A percentile compares a stretch with the other conserved stretches of the same genome.
Conservation (phyloP, 2,113 vertebrate species). For the Anthoscopus minutus region DNA sequence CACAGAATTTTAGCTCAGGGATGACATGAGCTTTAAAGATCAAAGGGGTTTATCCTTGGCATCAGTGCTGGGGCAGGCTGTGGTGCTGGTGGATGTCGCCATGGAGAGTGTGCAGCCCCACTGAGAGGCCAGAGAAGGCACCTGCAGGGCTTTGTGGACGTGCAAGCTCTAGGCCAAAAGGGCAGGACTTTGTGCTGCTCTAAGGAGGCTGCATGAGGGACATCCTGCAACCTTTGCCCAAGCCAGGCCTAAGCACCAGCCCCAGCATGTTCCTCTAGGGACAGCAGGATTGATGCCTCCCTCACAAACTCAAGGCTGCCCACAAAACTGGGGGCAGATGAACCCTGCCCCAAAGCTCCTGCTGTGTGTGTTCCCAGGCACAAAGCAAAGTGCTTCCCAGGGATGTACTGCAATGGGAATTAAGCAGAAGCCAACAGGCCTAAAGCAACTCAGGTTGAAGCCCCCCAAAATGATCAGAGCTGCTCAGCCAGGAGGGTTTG, state of each 20-base stretch:
- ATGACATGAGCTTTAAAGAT: background rate
- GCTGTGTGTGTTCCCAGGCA: background rate
- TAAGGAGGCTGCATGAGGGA: background rate
- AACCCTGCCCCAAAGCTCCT: background rate
- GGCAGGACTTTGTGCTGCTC: accelerated
- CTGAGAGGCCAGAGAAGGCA: background rate
- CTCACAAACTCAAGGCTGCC: background rate
- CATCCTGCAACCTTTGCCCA: accelerated
- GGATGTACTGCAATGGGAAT: background rate
- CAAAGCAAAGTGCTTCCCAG: background rate
- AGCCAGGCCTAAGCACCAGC: background rate
- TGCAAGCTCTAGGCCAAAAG: background rate
- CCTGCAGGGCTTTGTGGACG: background rate
- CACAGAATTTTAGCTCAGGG: background rate
- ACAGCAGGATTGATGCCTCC: background rate
- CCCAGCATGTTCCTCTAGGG: background rate
- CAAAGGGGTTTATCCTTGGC: background rate
- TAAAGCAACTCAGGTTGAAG: background rate
- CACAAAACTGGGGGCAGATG: background rate
- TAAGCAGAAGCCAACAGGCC: background rate
- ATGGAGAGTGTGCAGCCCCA: accelerated
- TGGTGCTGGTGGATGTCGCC: background rate
- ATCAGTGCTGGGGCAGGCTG: background rate
- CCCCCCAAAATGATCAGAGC: accelerated
- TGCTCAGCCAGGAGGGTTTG: background rate